Percentiles rank a stretch among this genome's conserved stretches.
Conservation (phyloP, 30 jellyfish, hydroid and myxozoan species). For the Aurelia aurita complex sp. Pacific region DNA sequence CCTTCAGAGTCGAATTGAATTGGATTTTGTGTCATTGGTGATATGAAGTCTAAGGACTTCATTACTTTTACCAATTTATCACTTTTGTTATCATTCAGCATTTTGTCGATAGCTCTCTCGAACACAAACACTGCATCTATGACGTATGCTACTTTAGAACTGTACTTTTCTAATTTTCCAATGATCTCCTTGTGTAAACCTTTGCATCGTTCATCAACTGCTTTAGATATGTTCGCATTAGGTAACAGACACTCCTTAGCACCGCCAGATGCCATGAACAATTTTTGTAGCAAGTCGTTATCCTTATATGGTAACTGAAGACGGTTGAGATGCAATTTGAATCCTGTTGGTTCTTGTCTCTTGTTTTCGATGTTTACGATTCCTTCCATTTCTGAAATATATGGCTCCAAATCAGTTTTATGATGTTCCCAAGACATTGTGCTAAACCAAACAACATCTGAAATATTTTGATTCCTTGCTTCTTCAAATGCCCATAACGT, state of each 20-base stretch:
- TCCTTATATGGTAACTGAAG: constrained; percentile 48
- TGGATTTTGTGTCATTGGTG: constrained; percentile 59
- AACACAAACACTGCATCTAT: constrained; percentile 79
- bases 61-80: constrained; percentile 23
- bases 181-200: constrained; percentile 16
- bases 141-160: constrained; percentile 52
- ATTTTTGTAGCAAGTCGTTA: constrained; percentile 43
- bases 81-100: constrained; percentile 6
- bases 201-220: constrained; percentile 31
- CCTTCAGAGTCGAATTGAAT: constrained; percentile 40
- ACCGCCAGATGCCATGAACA: constrained; percentile 39
- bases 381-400: constrained; percentile 71
- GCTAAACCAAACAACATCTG: constrained; percentile 65
- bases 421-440: constrained; percentile 56
- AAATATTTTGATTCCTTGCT: constrained; percentile 47
- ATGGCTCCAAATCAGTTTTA: constrained; percentile 22
- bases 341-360: constrained; percentile 48
- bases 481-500: constrained; percentile 53
- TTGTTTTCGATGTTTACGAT: constrained; percentile 67
- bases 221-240: constrained; percentile 8
- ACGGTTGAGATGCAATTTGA: constrained; percentile 25
- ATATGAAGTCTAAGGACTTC: constrained; percentile 27
- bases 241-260: constrained; percentile 27
- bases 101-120: constrained; percentile 22
- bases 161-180: constrained; percentile 10